phyloP scores from a whole-genome alignment of 2,888 invertebrate genomes.

The Pandemis cinnamomeana region DNA sequence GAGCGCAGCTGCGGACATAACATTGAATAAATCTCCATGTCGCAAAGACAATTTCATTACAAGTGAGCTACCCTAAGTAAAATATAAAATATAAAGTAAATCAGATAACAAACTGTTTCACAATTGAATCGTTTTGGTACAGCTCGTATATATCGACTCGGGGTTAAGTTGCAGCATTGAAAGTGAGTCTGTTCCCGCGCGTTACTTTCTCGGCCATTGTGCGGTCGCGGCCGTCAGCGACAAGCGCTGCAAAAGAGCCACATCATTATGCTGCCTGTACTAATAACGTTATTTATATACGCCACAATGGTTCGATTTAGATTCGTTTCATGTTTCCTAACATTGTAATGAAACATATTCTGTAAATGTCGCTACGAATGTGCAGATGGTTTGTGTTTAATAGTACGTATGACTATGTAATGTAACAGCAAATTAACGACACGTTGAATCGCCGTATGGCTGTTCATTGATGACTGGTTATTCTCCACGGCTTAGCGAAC shows the following conservation, averaged over 20 bases:
- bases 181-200: slow-evolving; percentile 29
- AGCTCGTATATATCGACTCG: background rate
- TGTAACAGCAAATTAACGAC: background rate
- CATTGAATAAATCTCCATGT: background rate
- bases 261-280: background rate
- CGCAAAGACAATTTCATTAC: too few relatives aligned
- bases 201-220: slow-evolving; percentile 34
- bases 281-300: background rate
- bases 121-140: background rate
- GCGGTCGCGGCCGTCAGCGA: background rate
- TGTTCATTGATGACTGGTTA: background rate
- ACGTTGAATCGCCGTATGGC: background rate
- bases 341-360: background rate
- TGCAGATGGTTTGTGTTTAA: background rate
- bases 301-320: background rate
- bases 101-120: background rate
- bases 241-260: background rate
- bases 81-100: too few relatives aligned
- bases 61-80: too few relatives aligned
- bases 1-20: slow-evolving; percentile 39
- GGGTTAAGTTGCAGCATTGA: slow-evolving; percentile 7
- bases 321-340: background rate
- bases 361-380: background rate
- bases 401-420: background rate
- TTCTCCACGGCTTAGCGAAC: background rate